Base-by-base conservation (phyloP, 2,888 invertebrate species). In the Muschampia plurimacula region DNA sequence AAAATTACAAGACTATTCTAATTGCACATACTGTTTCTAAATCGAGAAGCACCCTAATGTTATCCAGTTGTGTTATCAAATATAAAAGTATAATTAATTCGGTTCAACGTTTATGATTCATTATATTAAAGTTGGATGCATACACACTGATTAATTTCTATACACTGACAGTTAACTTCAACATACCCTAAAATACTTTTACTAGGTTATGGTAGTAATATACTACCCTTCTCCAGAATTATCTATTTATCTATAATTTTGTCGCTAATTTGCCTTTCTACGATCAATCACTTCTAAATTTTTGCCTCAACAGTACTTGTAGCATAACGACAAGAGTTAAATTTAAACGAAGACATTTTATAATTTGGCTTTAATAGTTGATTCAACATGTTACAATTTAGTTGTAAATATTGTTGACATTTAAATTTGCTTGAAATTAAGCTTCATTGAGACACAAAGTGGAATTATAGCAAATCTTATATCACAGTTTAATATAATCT, bases 401-500 rank as follows among this genome's bases (percentile, higher is more conserved):
- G 57, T 67, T 41, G 41, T 41, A 55, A 60, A 49, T 39, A 41
- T 67, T 44, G n/a, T 64, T 41, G 36, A 49, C 52, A 52, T 52
- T n/a, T 70, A 6, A 15, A 36, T 15, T 65, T 46, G 46, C 44
- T 44, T 65, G 46, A 39, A 60, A 49, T 65, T 59, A 60, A 65
- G 41, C 12, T 70, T 65, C 44, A 15, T 10, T 39, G 5, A 36
- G 69, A 32, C 32, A 32, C 32, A 72, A 63, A 55, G 44, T 60
- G 63, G 59, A 64, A 67, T 72, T 76, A 74, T 80, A 81, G 80
- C 83, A 81, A 80, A 82, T 84, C 80, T 81, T 79, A 83, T 89
- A 89, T 89, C 89, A 89, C 89, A 89, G 89, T 83, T 85, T 83
- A 60, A 78, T 83, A 80, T 86, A 79, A 79, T 77, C 77, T 79